These are phyloP conservation scores for Notiomystis cincta DNA, from an alignment of 2,113 vertebrate species.

Conservation along the genomic window DNA sequence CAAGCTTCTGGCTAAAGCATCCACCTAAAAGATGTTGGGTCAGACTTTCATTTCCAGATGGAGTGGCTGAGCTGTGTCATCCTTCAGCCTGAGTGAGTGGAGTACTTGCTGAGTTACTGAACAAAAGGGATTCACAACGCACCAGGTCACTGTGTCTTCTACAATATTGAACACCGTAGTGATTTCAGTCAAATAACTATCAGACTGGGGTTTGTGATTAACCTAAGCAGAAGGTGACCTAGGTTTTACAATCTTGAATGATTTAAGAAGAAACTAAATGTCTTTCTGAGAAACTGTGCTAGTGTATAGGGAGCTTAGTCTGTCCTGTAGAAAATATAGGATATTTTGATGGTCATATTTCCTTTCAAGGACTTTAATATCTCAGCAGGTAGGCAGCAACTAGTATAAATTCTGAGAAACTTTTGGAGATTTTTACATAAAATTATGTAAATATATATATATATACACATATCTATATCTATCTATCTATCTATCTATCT, in stretches of 20 bases:
- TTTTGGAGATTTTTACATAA: rapidly evolving
- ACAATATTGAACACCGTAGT: not conserved
- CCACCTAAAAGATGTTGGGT: not conserved
- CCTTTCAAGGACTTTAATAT: not conserved
- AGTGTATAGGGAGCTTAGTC: not conserved
- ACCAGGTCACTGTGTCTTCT: not conserved
- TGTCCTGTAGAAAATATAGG: not conserved
- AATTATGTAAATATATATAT: no score
- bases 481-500: no score
- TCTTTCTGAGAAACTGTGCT: not conserved
- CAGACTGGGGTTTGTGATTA: not conserved
- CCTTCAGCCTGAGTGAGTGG: not conserved
- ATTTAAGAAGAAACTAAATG: not conserved
- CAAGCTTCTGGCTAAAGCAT: not conserved
- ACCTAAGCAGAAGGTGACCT: not conserved
- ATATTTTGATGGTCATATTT: not conserved
- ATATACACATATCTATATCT: no score
- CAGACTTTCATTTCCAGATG: not conserved
- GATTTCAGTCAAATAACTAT: not conserved
- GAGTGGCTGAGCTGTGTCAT: not conserved
- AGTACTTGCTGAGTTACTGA: not conserved
- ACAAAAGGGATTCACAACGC: rapidly evolving
- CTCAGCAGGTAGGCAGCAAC: not conserved
- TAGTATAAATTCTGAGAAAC: not conserved
- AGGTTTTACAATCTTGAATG: not conserved